phyloP scores from a whole-genome alignment of 2,888 invertebrate species.

The Drosophila quinaria region DNA sequence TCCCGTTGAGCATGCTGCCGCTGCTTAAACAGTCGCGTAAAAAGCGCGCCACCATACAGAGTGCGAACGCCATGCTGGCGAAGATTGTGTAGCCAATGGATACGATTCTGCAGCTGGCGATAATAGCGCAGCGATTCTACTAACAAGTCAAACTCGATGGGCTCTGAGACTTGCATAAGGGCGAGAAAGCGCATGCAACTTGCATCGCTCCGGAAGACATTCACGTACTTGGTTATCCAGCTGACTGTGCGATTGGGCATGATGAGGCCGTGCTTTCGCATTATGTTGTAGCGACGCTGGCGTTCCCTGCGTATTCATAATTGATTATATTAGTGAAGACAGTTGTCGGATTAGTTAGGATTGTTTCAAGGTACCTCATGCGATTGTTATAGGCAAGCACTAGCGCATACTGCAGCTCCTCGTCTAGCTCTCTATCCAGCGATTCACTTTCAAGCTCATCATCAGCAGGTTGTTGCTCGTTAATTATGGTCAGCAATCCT shows the following conservation, averaged over 20 bases:
- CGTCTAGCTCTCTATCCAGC: conserved; percentile 80
- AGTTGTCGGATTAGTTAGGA: background rate
- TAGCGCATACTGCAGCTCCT: conserved; percentile 90
- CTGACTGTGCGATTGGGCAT: conserved; percentile 90
- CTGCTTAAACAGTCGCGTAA: conserved; percentile 88
- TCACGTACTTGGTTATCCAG: conserved; percentile 90
- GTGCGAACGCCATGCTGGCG: conserved; percentile 90
- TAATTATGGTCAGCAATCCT: conserved; percentile 86
- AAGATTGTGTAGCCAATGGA: conserved; percentile 88
- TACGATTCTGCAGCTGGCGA: conserved; percentile 89
- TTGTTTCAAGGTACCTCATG: conserved; percentile 85
- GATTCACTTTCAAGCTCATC: conserved; percentile 46
- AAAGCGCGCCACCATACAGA: conserved; percentile 88
- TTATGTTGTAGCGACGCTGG: conserved; percentile 89
- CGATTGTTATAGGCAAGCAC: conserved; percentile 92
- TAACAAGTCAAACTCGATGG: conserved; percentile 91
- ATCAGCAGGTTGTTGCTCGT: conserved; percentile 64
- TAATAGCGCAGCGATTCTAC: conserved; percentile 92
- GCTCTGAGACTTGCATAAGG: conserved; percentile 92
- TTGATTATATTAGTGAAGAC: background rate
- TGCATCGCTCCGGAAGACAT: conserved; percentile 87
- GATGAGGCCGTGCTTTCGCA: conserved; percentile 92
- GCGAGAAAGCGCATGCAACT: conserved; percentile 87
- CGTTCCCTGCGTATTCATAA: conserved; percentile 87
- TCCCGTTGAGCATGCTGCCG: conserved; percentile 78